Evolutionary conservation across 2,113 vertebrate genomes (phyloP).

Genomic region (Strigops habroptila): DNA sequence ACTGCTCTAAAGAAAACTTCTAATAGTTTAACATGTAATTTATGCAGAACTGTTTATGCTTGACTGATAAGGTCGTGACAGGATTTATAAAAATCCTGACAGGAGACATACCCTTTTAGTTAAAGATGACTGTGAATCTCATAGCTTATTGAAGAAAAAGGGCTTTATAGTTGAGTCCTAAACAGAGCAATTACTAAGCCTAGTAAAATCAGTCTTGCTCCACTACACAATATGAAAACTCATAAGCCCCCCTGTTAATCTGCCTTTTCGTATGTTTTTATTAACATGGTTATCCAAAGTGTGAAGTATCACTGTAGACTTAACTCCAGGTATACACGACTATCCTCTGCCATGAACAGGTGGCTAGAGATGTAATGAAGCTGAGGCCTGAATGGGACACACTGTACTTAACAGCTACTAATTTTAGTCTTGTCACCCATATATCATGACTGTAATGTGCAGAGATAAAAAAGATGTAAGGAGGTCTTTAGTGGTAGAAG

Average conservation of each 20-base stretch:
- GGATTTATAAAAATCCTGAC: background rate
- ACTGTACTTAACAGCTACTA: background rate
- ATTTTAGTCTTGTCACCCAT: background rate
- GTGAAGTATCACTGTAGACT: background rate
- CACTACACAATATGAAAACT: background rate
- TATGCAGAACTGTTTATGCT: background rate
- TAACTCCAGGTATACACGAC: background rate
- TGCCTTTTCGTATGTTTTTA: background rate
- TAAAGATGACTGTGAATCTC: background rate
- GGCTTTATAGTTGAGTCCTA: background rate
- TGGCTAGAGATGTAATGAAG: background rate
- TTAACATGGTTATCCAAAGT: background rate
- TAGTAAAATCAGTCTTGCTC: background rate
- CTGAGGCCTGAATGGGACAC: background rate
- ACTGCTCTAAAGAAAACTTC: background rate
- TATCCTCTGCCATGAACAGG: background rate
- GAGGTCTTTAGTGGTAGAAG: background rate
- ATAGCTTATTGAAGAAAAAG: background rate
- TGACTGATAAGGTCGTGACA: background rate
- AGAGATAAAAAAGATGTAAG: background rate
- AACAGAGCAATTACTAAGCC: background rate
- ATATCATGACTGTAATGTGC: background rate
- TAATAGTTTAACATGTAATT: background rate
- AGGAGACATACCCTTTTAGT: background rate
- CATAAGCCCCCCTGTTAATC: background rate